phyloP scores from a whole-genome alignment of 2,797 vertebrate species.

The Phalanger gymnotis region DNA sequence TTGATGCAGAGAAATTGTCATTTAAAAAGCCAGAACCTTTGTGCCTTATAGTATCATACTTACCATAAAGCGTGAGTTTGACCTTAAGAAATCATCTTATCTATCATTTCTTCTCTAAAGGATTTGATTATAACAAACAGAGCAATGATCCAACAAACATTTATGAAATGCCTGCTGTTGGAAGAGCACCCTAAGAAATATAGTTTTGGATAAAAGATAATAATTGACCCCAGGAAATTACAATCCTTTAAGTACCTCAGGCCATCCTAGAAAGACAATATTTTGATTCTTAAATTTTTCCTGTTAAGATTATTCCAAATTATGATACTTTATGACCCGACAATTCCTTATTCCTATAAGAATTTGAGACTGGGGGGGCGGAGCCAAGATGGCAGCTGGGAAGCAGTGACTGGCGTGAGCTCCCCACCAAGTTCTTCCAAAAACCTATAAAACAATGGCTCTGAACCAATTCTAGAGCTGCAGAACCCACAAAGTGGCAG shows the following conservation, averaged over 20 bases:
- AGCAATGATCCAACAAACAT: not conserved
- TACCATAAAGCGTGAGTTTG: not conserved
- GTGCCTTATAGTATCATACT: not conserved
- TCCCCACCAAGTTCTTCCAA: too few species aligned
- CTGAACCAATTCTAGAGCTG: too few species aligned
- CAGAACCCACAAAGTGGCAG: too few species aligned
- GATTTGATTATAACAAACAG: not conserved
- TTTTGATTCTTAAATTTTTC: too few species aligned
- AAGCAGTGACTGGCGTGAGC: too few species aligned
- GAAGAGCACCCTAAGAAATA: not conserved
- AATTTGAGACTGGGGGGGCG: too few species aligned
- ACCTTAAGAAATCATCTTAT: not conserved
- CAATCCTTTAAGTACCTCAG: not conserved
- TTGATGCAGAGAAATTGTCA: not conserved
- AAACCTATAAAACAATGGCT: too few species aligned
- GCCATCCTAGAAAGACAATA: not conserved
- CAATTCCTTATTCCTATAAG: not conserved
- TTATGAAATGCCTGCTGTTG: not conserved
- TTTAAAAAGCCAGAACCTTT: not conserved
- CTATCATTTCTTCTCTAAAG: not conserved
- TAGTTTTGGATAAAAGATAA: not conserved
- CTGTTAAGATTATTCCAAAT: not conserved
- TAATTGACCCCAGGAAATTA: not conserved
- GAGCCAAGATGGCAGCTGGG: too few species aligned
- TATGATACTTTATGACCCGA: not conserved